phyloP scores from a whole-genome alignment of 2,113 vertebrate genomes.

The Mus pahari region DNA sequence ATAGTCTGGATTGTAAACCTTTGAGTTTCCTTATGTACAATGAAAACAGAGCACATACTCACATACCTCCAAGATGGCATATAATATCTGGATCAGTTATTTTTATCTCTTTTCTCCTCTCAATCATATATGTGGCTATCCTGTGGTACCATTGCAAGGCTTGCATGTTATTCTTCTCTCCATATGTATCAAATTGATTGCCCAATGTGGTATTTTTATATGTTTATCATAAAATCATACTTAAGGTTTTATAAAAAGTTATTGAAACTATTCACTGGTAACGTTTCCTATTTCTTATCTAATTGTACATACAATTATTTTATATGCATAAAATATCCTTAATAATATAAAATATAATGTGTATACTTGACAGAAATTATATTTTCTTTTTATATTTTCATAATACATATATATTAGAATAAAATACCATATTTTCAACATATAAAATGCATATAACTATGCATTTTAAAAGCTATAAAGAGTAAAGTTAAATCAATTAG shows the following conservation, averaged over 20 bases:
- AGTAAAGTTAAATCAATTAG: not conserved
- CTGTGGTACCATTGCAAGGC: not conserved
- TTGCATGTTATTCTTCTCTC: not conserved
- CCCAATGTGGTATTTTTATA: not conserved
- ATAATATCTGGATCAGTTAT: not conserved
- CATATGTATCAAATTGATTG: not conserved
- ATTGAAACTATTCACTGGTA: not conserved
- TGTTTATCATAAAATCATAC: not conserved
- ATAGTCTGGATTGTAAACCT: not conserved
- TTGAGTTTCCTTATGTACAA: not conserved
- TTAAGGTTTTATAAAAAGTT: not conserved
- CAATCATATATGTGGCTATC: not conserved
- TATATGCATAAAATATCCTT: too few species aligned
- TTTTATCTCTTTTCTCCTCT: not conserved
- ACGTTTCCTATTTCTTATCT: not conserved
- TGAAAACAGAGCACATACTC: not conserved
- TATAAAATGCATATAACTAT: not conserved
- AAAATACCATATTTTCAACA: not conserved
- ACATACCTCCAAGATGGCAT: not conserved
- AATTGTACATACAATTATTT: not conserved
- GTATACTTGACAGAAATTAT: not conserved
- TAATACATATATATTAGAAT: not conserved
- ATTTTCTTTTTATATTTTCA: not conserved
- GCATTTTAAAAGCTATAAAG: not conserved
- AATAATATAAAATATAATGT: too few species aligned